A percentile compares a stretch with the other conserved stretches of the same genome.
These are phyloP conservation scores for Subacronicta megacephala DNA, from an alignment of 2,888 invertebrate genomes.

Conservation along the genomic window DNA sequence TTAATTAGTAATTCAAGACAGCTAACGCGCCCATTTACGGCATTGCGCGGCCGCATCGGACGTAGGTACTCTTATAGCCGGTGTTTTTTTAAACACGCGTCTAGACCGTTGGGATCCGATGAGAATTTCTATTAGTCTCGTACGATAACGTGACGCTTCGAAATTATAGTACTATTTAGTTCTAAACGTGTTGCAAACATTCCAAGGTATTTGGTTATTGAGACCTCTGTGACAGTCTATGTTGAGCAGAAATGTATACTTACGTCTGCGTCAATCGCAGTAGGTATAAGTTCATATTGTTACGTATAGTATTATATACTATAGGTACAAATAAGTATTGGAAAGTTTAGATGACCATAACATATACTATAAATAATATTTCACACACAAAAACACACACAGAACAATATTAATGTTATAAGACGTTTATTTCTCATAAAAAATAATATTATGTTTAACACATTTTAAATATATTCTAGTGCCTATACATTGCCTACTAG, in stretches of 20 bases:
- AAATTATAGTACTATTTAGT: constrained; percentile 38
- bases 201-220: constrained; percentile 1
- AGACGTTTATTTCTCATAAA: too few relatives aligned
- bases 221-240: too few relatives aligned
- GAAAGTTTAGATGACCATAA: too few relatives aligned
- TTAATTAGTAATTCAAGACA: constrained; percentile 55
- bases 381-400: too few relatives aligned
- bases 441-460: too few relatives aligned
- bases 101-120: constrained; percentile 45
- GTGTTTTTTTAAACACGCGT: constrained; percentile 45
- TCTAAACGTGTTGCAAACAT: constrained; percentile 5
- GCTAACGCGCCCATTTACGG: constrained; percentile 46
- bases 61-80: constrained; percentile 16
- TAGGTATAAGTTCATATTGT: too few relatives aligned
- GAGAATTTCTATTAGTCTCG: constrained; percentile 49
- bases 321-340: too few relatives aligned
- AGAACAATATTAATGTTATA: too few relatives aligned
- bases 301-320: too few relatives aligned
- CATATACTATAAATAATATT: too few relatives aligned
- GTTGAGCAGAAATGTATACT: too few relatives aligned
- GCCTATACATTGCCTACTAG: neutral
- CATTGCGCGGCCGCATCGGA: constrained; percentile 30
- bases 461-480: neutral
- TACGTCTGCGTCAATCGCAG: too few relatives aligned
- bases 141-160: constrained; percentile 18